Evolutionary conservation across 2,113 vertebrate genomes (phyloP), one percentile per base, ranked within the genome.

Genomic region (Labeo rohita): DNA sequence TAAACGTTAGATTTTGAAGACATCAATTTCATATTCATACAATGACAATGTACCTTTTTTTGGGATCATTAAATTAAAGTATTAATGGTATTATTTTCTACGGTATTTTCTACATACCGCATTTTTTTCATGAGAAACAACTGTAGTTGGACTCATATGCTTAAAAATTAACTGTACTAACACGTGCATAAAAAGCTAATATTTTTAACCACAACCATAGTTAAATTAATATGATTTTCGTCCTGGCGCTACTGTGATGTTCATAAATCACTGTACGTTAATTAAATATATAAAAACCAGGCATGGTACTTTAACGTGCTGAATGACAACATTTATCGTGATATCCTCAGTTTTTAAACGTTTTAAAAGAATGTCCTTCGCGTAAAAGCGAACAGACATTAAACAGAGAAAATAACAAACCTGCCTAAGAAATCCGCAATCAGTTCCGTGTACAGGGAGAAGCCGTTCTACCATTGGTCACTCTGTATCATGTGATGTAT

Each of bases 391-490:
- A 81, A 43, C 0, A 52, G 54, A 9, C 63, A 61, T 83, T 49
- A 54, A 90, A 74, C 70, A 86, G 39, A 82, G 3, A 73, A 77
- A 75, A 66, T 23, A 73, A 90, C 92, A 8, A 50, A 93, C 89
- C 91, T 93, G 90, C 84, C 86, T 78, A 56, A 66, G 85, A 87
- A 90, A 84, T 77, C 87, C 85, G 81, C 72, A 84, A 85, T 84
- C 61, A 90, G 23, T 95, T 95, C 93, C 95, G 93, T 93, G 92
- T 93, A 76, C 8, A 66, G 77, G 47, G 23, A 77, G 9, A 39
- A 15, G 16, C 8, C 39, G 83, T 75, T 43, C 43, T 84, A n/a
- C 91, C 68, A 93, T 94, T 95, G 93, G 94, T 65, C 83, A 65
- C 2, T 54, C 11, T 1, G 0, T 0, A 75, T 4, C 92, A 91